Evolutionary conservation across 1,140 invertebrate species (phyloP), one percentile per base, ranked within the genome.

Genomic region (Polyergus mexicanus): DNA sequence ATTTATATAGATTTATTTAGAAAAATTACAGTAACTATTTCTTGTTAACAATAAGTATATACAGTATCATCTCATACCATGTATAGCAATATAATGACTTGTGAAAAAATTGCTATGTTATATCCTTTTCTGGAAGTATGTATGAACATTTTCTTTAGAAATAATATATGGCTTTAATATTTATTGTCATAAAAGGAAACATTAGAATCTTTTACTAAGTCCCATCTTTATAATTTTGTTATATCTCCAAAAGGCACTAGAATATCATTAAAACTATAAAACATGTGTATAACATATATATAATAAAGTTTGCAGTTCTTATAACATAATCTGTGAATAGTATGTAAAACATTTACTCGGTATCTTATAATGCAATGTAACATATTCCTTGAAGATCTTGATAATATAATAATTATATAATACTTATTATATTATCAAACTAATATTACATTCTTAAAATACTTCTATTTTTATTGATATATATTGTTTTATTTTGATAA

Each of bases 301-400:
- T 71, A 65, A 62, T 22, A 25, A 41, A 62, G 22, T 72, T 60
- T 44, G 28, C 62, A 71, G 16, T 25, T 32, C 32, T 71, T 83
- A 41, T 22, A 25, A 62, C 63, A 44, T 44, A 71, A 35, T 38
- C 4, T 56, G 5, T 19, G 32, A 32, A 32, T 32, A 32, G 32
- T 58, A 8, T 58, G n/a, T 10, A 8, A 22, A 22, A 19, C 38
- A 54, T 51, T 63, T 41, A 22, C 11, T n/a, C 19, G 3, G 2
- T n/a, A n/a, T 54, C 6, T 58, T 58, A 7, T 22, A 58, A 22
- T 10, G 3, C 54, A 58, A 22, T n/a, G 2, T 58, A 7, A 19
- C 19, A 3, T 56, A 0, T 56, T 56, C 1, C 4, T 51, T 51
- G 1, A 51, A 51, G 13, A 51, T 51, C 16, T 51, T 51, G 47